These are phyloP conservation scores for Epistrophella euchroma DNA, from an alignment of 2,888 invertebrate genomes.

Conservation along the genomic window DNA sequence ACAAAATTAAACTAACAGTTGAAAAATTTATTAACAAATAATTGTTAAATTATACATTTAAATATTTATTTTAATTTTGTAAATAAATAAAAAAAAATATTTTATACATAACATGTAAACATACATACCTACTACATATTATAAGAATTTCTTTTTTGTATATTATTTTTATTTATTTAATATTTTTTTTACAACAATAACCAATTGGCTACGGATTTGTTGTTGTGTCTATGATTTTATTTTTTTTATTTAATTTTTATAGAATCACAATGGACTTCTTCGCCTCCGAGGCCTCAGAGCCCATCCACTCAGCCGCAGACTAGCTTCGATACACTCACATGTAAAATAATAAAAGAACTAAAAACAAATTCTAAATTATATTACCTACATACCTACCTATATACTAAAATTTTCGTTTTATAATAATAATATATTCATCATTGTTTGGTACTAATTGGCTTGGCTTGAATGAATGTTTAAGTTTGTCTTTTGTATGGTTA, in stretches of 20 bases:
- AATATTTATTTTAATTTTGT: not conserved
- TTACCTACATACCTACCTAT: no score
- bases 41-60: not conserved
- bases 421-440: conserved; percentile 13
- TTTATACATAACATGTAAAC: not conserved
- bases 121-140: not conserved
- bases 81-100: not conserved
- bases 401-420: conserved; percentile 47
- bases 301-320: conserved; percentile 84
- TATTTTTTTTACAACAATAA: conserved; percentile 68
- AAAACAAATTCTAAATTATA: conserved; percentile 74
- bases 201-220: conserved; percentile 72
- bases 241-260: conserved; percentile 82
- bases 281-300: conserved; percentile 85
- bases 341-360: conserved; percentile 82
- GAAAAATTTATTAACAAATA: not conserved
- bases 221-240: conserved; percentile 72
- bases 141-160: conserved; percentile 33
- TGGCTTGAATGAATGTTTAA: conserved; percentile 67
- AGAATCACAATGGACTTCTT: conserved; percentile 85
- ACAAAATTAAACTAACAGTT: not conserved
- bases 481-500: conserved; percentile 17
- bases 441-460: conserved; percentile 66
- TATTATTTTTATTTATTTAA: conserved; percentile 36
- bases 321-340: conserved; percentile 85